These are phyloP conservation scores for Melanotaenia boesemani DNA, from an alignment of 2,797 vertebrate species.

Conservation along the genomic window DNA sequence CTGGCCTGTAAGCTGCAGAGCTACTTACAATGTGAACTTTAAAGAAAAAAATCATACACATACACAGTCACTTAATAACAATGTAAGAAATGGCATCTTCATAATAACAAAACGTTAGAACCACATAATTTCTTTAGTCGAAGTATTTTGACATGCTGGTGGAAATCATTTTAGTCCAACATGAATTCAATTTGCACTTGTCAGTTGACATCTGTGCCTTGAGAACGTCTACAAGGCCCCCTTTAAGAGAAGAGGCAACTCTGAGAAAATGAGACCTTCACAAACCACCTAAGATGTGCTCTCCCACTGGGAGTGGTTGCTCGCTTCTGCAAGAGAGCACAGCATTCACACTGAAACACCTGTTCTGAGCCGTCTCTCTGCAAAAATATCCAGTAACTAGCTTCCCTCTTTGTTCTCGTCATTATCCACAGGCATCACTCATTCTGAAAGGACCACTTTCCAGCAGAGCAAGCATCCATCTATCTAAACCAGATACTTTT, in stretches of 20 bases:
- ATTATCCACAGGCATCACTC: slow-evolving; percentile 29
- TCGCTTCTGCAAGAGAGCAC: slow-evolving; percentile 18
- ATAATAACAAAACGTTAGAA: background rate
- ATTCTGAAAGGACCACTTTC: slow-evolving; percentile 20
- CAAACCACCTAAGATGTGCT: background rate
- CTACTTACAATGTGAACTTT: background rate
- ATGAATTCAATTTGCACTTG: slow-evolving; percentile 55
- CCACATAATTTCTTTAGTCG: background rate
- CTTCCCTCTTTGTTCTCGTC: slow-evolving; percentile 8
- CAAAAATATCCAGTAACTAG: slow-evolving; percentile 17
- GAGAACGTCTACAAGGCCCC: slow-evolving; percentile 21
- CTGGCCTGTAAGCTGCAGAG: no score
- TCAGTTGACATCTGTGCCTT: slow-evolving; percentile 44
- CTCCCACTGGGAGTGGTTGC: slow-evolving; percentile 17
- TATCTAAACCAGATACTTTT: slow-evolving; percentile 41
- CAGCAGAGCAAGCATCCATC: slow-evolving; percentile 18
- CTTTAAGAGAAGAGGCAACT: slow-evolving; percentile 41
- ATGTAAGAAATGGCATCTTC: background rate
- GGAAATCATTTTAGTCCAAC: background rate
- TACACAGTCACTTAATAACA: background rate
- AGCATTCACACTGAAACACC: slow-evolving; percentile 56
- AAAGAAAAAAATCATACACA: background rate
- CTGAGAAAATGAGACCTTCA: slow-evolving; percentile 36
- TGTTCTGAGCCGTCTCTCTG: slow-evolving; percentile 30
- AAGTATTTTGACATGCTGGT: slow-evolving; percentile 3